Evolutionary conservation across 2,113 vertebrate genomes (phyloP).

Genomic region (Pedetes capensis): DNA sequence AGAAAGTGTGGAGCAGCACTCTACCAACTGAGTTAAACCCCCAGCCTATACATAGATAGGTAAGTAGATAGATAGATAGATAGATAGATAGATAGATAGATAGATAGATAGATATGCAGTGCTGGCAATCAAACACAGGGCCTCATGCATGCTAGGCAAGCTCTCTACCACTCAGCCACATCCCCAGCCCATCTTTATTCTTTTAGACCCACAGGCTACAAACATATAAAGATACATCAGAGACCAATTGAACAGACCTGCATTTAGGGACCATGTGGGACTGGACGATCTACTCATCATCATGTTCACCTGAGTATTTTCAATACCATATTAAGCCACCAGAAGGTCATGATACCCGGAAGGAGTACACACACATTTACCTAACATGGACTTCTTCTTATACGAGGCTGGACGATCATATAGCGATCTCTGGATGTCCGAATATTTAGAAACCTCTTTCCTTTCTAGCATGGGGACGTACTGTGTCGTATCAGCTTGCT

Average conservation of each 20-base stretch:
- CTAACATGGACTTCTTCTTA: constrained; percentile 89
- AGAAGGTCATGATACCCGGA: neutral
- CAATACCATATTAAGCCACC: neutral
- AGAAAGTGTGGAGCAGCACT: no score
- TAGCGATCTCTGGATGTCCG: constrained; percentile 91
- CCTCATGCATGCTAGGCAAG: neutral
- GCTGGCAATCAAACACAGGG: neutral
- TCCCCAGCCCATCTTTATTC: neutral
- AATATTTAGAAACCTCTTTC: constrained; percentile 92
- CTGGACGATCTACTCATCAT: neutral
- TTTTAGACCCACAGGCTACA: neutral
- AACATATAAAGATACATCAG: neutral
- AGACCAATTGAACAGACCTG: no score
- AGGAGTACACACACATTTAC: constrained; percentile 77
- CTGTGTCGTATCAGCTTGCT: constrained; percentile 94
- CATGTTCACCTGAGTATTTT: neutral
- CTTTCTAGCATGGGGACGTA: constrained; percentile 99
- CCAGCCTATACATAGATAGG: no score
- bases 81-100: no score
- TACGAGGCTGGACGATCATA: constrained; percentile 96
- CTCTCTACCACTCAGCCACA: neutral
- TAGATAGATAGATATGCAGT: no score
- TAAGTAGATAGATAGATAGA: no score
- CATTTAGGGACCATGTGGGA: neutral
- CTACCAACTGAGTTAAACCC: no score